Evolutionary conservation across 2,113 vertebrate genomes (phyloP).

Genomic region (Procavia capensis): DNA sequence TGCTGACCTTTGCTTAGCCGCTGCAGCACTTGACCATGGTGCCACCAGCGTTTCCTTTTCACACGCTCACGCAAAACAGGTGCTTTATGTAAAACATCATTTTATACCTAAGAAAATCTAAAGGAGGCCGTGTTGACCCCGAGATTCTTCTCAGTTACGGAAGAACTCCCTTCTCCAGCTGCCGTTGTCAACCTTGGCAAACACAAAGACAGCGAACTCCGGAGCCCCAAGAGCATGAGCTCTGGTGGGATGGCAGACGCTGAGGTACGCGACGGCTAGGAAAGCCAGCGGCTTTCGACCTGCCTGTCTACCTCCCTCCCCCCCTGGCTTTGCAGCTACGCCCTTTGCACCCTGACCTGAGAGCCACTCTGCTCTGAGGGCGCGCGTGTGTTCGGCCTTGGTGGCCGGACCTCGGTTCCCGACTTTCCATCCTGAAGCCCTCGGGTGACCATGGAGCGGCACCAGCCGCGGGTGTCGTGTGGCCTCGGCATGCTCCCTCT

Average conservation of each 20-base stretch:
- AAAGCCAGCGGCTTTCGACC: background rate
- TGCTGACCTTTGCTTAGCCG: too few species aligned
- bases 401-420: rapidly evolving
- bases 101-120: background rate
- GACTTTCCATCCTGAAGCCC: background rate
- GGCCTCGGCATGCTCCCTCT: background rate
- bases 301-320: background rate
- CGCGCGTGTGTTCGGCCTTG: background rate
- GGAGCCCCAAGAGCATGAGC: background rate
- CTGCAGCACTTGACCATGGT: too few species aligned
- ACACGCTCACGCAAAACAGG: background rate
- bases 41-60: too few species aligned
- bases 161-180: background rate
- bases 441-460: background rate
- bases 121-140: background rate
- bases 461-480: too few species aligned
- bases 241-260: background rate
- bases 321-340: background rate
- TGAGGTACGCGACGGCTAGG: background rate
- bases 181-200: background rate
- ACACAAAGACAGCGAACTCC: background rate
- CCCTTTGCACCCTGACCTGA: background rate
- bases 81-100: background rate
- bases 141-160: too few species aligned
- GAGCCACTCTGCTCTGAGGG: background rate